Base-by-base conservation (phyloP, 2,888 invertebrate species). In the Chymomyza procnemis region DNA sequence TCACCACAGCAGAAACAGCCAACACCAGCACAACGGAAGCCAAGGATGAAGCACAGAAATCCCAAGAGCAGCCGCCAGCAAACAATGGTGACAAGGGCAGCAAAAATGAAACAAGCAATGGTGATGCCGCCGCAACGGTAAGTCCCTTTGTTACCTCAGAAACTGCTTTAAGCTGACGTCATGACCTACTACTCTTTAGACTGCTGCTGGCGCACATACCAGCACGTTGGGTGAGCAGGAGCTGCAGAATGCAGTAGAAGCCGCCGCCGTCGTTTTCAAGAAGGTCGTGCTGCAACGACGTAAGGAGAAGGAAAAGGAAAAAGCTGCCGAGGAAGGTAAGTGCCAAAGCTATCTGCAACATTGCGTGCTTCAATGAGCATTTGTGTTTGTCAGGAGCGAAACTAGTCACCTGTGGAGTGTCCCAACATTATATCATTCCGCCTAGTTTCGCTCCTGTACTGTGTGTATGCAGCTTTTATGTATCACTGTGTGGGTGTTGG, bases 231-330 rank as follows among this genome's bases (percentile, higher is more conserved):
- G 90, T 16, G 90, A 90, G 68, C 90, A 90, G 68, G 91, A 91
- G 83, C 89, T 91, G 52, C 91, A 91, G 73, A 90, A 88, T 89
- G 91, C 91, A 68, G 91, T 91, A 52, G 91, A 91, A 67, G 91
- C 91, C 3, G 91, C 91, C 1, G 91, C 91, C 26, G 90, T 91
- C 30, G 80, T 91, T 57, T 91, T 91, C 66, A 91, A 91, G 76
- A 91, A 91, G 71, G 91, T 91, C 3, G 91, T 91, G 3, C 75
- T 91, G 41, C 91, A 91, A 75, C 82, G 91, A 1, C 89, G 91
- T 22, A 71, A 85, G 65, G 81, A 88, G 72, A 88, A 88, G 69
- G 88, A 81, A 21, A 76, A 90, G 76, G 80, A 80, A 59, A 85
- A 81, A 65, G 90, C 88, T 41, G 88, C 89, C 64, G 91, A 91